Evolutionary conservation across 2,113 vertebrate genomes (phyloP).

Genomic region (Narcine bancroftii): DNA sequence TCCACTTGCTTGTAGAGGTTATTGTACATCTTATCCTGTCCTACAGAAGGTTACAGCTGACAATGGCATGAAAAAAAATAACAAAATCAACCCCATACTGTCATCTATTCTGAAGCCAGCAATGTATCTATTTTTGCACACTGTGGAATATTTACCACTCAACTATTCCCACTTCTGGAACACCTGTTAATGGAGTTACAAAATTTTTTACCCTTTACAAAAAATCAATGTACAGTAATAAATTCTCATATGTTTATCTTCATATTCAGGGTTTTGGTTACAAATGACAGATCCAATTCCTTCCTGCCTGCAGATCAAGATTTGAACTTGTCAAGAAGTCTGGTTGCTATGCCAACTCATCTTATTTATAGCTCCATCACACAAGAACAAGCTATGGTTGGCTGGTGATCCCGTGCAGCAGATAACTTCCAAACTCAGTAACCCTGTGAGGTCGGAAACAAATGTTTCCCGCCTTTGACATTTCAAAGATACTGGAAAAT

Average conservation of each 20-base stretch:
- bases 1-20: neutral
- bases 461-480: neutral
- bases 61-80: neutral
- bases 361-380: neutral
- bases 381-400: neutral
- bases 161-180: neutral
- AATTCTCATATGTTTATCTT: no score
- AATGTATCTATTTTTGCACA: neutral
- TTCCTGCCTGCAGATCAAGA: slow-evolving; percentile 21
- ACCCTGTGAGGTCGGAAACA: neutral
- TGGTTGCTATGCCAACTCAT: slow-evolving; percentile 19
- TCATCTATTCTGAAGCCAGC: neutral
- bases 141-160: neutral
- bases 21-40: slow-evolving; percentile 12
- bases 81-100: neutral
- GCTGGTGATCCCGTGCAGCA: neutral
- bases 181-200: neutral
- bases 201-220: neutral
- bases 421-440: neutral
- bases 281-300: slow-evolving; percentile 20
- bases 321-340: slow-evolving; percentile 29
- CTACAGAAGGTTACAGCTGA: neutral
- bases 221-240: no score
- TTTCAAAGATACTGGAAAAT: neutral
- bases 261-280: neutral